phyloP scores from a whole-genome alignment of 1,140 invertebrate species.

The Drosophila lacteicornis region DNA sequence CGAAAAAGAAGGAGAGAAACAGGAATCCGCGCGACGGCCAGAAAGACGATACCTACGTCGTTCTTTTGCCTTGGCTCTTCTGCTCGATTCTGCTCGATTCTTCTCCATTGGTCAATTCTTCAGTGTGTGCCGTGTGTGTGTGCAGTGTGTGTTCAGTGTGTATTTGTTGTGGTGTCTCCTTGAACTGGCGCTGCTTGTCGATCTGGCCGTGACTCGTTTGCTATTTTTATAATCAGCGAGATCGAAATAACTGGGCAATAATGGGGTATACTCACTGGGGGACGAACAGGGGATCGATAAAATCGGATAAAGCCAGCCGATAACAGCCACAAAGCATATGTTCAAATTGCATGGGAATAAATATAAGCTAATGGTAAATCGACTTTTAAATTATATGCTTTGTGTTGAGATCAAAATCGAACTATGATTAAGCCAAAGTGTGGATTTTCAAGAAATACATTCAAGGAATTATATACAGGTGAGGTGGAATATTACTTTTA shows the following conservation, averaged over 20 bases:
- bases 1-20: conserved; percentile 36
- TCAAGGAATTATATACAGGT: no score
- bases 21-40: conserved; percentile 56
- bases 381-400: conserved; percentile 2
- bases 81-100: conserved; percentile 13
- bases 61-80: conserved; percentile 28
- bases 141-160: background rate
- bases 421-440: background rate
- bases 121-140: background rate
- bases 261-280: conserved; percentile 38
- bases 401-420: background rate
- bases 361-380: conserved; percentile 18
- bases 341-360: conserved; percentile 19
- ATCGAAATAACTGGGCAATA: conserved; percentile 38
- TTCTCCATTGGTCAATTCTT: conserved; percentile 45
- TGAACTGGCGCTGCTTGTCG: conserved; percentile 58
- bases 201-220: conserved; percentile 77
- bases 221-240: conserved; percentile 74
- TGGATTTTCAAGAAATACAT: background rate
- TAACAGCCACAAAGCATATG: conserved; percentile 7
- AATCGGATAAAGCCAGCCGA: conserved; percentile 3
- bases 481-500: no score
- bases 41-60: conserved; percentile 72
- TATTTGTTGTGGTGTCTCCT: conserved; percentile 38
- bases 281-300: conserved; percentile 10